These are phyloP conservation scores for Emys orbicularis DNA, from an alignment of 2,797 vertebrate genomes.

Conservation along the genomic window DNA sequence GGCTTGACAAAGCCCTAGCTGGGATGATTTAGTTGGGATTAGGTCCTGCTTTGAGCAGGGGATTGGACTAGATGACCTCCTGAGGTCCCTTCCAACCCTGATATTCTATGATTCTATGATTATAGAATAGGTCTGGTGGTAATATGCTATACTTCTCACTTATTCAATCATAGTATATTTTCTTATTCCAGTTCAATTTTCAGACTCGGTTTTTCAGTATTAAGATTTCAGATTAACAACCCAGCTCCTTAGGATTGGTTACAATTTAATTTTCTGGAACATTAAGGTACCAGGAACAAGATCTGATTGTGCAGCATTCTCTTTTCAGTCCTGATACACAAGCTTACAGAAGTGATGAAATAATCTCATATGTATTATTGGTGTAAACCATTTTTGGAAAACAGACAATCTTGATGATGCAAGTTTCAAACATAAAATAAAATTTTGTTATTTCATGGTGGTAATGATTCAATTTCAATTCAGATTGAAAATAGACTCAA, in stretches of 20 bases:
- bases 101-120: not conserved
- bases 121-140: slow-evolving; percentile 20
- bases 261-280: slow-evolving; percentile 33
- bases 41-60: too few relatives aligned
- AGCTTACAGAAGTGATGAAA: slow-evolving; percentile 35
- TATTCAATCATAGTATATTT: not conserved
- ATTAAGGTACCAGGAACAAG: not conserved
- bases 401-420: accelerated
- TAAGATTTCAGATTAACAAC: slow-evolving; percentile 23
- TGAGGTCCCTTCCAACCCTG: too few relatives aligned
- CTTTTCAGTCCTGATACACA: slow-evolving; percentile 1
- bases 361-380: not conserved
- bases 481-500: not conserved
- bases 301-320: not conserved
- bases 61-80: too few relatives aligned
- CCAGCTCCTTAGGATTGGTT: not conserved
- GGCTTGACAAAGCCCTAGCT: too few relatives aligned
- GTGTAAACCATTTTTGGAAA: not conserved
- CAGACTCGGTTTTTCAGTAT: not conserved
- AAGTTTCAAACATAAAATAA: slow-evolving; percentile 26
- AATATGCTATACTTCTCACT: not conserved
- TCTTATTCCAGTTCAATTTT: slow-evolving; percentile 19
- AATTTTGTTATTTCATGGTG: not conserved
- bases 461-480: not conserved
- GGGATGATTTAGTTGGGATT: too few relatives aligned